phyloP scores from a whole-genome alignment of 2,797 vertebrate species.

The Sebastolobus alascanus region DNA sequence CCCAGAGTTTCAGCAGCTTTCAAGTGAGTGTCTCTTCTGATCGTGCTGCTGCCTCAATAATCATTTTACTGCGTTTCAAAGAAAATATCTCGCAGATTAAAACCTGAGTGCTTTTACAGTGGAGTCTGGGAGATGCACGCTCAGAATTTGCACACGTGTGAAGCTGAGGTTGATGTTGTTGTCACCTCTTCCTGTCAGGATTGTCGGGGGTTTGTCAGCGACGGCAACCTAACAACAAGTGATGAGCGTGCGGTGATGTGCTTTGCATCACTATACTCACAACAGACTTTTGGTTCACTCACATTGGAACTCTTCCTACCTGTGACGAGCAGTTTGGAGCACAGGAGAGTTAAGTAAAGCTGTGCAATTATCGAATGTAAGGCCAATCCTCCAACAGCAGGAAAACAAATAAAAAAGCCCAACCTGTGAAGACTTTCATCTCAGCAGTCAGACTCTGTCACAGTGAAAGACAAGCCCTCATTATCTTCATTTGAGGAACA shows the following conservation, averaged over 20 bases:
- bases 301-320: background rate
- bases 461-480: slow-evolving; percentile 59
- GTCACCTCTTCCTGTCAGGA: slow-evolving; percentile 14
- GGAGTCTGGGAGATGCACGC: background rate
- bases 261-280: slow-evolving; percentile 38
- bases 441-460: slow-evolving; percentile 19
- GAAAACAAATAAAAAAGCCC: slow-evolving; percentile 8
- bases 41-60: slow-evolving; percentile 24
- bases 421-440: slow-evolving; percentile 23
- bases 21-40: slow-evolving; percentile 85
- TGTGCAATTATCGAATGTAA: slow-evolving; percentile 25
- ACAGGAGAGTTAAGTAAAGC: slow-evolving; percentile 22
- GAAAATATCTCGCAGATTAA: slow-evolving; percentile 54
- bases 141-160: slow-evolving; percentile 8
- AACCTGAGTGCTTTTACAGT: slow-evolving; percentile 11
- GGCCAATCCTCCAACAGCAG: slow-evolving; percentile 21
- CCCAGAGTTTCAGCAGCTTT: slow-evolving; percentile 88
- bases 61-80: slow-evolving; percentile 31
- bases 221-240: slow-evolving; percentile 55
- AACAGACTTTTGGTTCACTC: slow-evolving; percentile 34
- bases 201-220: slow-evolving; percentile 45
- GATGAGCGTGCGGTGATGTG: slow-evolving; percentile 47
- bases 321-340: slow-evolving; percentile 11
- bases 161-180: slow-evolving; percentile 11
- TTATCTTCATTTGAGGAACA: slow-evolving; percentile 79